A percentile compares a stretch with the other conserved stretches of the same genome.
These are phyloP conservation scores for Serripes groenlandicus DNA, from an alignment of 2,888 invertebrate species.

Conservation along the genomic window DNA sequence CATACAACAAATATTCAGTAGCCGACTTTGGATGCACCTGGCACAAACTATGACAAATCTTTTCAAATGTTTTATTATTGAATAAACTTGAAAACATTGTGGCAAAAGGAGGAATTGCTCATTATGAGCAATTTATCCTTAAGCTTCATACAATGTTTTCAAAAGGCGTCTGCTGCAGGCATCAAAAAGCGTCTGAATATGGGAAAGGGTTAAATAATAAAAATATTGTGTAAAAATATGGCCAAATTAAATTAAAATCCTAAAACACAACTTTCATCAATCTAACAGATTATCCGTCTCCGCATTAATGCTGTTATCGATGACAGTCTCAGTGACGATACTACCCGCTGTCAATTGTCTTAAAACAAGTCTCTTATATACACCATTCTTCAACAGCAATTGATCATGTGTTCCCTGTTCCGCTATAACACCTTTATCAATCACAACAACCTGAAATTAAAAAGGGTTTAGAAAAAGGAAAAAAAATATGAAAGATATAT, in stretches of 20 bases:
- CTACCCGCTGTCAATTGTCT: slow-evolving; percentile 82
- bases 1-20: too few species aligned
- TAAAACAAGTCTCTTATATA: slow-evolving; percentile 83
- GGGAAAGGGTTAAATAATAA: too few species aligned
- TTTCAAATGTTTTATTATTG: too few species aligned
- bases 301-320: slow-evolving; percentile 32
- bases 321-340: too few species aligned
- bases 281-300: slow-evolving; percentile 34
- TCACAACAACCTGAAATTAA: slow-evolving; percentile 84
- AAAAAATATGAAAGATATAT: too few species aligned
- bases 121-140: neutral
- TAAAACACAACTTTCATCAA: slow-evolving; percentile 7
- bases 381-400: slow-evolving; percentile 79
- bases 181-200: too few species aligned
- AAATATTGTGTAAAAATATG: too few species aligned
- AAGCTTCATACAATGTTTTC: too few species aligned
- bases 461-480: too few species aligned
- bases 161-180: too few species aligned
- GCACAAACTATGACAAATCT: too few species aligned
- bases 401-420: slow-evolving; percentile 84
- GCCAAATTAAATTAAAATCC: neutral
- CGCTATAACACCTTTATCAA: slow-evolving; percentile 83
- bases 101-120: neutral
- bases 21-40: too few species aligned
- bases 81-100: neutral